Conservation (phyloP, 2,113 vertebrate species). For the Sphaerodactylus townsendi region DNA sequence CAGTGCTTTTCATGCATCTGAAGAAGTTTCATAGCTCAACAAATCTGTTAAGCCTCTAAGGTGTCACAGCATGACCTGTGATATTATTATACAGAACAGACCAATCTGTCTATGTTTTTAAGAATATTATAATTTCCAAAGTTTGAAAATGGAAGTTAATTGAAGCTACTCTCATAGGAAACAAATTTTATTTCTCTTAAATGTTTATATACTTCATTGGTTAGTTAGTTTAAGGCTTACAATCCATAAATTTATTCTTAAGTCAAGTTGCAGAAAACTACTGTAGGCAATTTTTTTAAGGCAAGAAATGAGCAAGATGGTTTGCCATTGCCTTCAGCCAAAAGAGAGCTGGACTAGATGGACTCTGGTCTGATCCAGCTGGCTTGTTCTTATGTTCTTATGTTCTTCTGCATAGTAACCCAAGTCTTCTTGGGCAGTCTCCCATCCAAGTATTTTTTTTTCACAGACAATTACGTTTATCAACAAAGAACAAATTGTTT, state of each 20-base stretch:
- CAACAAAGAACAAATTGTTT: constrained; percentile 3
- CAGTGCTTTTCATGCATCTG: neutral
- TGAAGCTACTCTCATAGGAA: neutral
- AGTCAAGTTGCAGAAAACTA: neutral
- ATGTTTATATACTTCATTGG: neutral
- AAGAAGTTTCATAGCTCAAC: neutral
- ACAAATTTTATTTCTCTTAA: neutral
- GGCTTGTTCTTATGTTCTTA: too few species aligned
- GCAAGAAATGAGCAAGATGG: too few species aligned
- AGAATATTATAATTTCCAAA: neutral
- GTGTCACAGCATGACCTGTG: neutral
- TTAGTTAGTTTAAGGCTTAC: neutral
- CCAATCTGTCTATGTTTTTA: neutral
- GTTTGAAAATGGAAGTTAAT: neutral
- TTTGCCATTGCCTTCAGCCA: too few species aligned
- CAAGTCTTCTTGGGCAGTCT: too few species aligned
- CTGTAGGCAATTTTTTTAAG: too few species aligned
- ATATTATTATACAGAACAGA: neutral
- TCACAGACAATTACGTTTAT: neutral
- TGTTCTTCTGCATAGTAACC: too few species aligned
- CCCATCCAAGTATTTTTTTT: neutral
- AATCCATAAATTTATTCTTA: neutral
- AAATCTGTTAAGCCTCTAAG: neutral
- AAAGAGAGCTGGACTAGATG: too few species aligned
- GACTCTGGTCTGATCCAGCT: too few species aligned